A percentile compares a stretch with the other conserved stretches of the same genome.
Evolutionary conservation across 2,888 invertebrate species (phyloP).

Genomic region (Smittia sp.): DNA sequence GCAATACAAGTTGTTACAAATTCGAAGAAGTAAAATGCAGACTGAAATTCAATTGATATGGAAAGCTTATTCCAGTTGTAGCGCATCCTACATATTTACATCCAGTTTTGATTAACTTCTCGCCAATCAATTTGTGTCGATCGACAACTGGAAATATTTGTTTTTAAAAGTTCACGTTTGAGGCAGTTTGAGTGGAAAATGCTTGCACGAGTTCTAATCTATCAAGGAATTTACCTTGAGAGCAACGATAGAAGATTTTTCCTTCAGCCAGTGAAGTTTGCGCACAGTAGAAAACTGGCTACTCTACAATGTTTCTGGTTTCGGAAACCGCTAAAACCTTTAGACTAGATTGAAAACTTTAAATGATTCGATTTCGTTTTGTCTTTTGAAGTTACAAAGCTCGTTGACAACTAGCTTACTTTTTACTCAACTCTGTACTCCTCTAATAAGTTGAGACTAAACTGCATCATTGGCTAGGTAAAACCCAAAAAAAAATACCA

Average conservation of each 20-base stretch:
- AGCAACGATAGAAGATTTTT: not conserved
- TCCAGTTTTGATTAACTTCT: not conserved
- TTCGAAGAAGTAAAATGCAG: not conserved
- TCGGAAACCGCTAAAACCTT: too few species aligned
- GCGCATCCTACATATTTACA: not conserved
- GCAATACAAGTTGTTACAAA: not conserved
- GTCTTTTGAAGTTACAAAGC: too few species aligned
- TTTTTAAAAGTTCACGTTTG: not conserved
- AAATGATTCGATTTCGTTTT: too few species aligned
- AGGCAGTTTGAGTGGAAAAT: conserved; percentile 3
- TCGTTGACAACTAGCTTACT: too few species aligned
- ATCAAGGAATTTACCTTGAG: too few species aligned
- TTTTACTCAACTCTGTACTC: too few species aligned
- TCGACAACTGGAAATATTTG: not conserved
- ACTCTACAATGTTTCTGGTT: too few species aligned
- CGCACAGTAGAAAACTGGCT: not conserved
- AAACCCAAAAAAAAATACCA: too few species aligned
- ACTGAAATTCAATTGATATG: conserved; percentile 3
- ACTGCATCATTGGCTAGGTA: too few species aligned
- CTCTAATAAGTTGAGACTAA: too few species aligned
- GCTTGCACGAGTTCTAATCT: not conserved
- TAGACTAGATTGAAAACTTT: too few species aligned
- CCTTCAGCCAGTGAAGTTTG: not conserved
- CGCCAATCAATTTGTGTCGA: not conserved
- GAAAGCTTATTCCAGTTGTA: not conserved